phyloP scores from a whole-genome alignment of 2,888 invertebrate species.

The Drosophila monieri region DNA sequence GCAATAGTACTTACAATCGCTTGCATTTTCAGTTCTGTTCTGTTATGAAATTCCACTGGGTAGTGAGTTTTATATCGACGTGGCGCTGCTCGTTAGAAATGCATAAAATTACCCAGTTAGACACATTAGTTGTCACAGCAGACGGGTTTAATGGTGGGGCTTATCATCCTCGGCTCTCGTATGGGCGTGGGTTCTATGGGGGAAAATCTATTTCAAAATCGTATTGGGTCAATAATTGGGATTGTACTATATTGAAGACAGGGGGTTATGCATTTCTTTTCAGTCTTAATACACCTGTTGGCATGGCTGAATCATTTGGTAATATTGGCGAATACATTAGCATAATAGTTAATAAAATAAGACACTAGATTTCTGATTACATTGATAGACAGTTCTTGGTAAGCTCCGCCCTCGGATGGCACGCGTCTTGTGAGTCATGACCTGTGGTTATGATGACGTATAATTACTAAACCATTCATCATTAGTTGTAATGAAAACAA shows the following conservation, averaged over 20 bases:
- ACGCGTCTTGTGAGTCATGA: slow-evolving; percentile 26
- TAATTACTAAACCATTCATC: slow-evolving; percentile 2
- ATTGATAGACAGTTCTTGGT: slow-evolving; percentile 19
- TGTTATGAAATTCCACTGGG: slow-evolving; percentile 23
- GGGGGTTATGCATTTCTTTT: not conserved
- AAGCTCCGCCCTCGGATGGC: slow-evolving; percentile 15
- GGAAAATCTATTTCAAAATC: slow-evolving; percentile 25
- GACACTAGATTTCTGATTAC: not conserved
- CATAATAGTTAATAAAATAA: not conserved
- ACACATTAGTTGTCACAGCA: slow-evolving; percentile 2
- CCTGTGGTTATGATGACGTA: slow-evolving; percentile 2
- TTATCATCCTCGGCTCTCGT: slow-evolving; percentile 1
- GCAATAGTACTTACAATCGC: slow-evolving; percentile 50
- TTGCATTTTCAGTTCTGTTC: slow-evolving; percentile 56
- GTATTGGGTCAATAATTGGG: not conserved
- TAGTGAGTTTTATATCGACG: slow-evolving; percentile 53
- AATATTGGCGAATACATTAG: slow-evolving; percentile 9
- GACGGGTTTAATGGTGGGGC: slow-evolving; percentile 10
- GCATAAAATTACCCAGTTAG: slow-evolving; percentile 53
- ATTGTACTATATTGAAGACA: slow-evolving; percentile 1
- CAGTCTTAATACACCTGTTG: not conserved
- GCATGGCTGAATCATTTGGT: slow-evolving; percentile 22
- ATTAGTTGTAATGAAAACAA: slow-evolving; percentile 12
- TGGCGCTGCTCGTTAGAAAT: slow-evolving; percentile 35
- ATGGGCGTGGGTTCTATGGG: slow-evolving; percentile 33